phyloP scores from a whole-genome alignment of 2,888 invertebrate genomes.

The Therioaphis trifolii region DNA sequence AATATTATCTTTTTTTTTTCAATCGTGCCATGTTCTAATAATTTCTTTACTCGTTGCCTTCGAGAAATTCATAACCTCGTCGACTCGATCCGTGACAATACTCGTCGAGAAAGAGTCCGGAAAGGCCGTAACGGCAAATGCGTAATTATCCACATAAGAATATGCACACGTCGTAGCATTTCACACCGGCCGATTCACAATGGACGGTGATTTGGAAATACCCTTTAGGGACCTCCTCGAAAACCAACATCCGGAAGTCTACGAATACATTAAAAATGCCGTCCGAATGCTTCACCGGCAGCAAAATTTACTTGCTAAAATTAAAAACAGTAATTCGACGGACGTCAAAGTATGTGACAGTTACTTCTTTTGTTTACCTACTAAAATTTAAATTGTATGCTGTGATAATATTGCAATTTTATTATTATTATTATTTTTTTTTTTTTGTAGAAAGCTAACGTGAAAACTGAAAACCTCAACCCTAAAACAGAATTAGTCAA shows the following conservation, averaged over 20 bases:
- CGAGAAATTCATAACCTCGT: no score
- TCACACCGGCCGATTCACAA: neutral
- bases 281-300: constrained; percentile 49
- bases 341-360: constrained; percentile 7
- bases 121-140: no score
- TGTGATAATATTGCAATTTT: no score
- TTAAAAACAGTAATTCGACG: neutral
- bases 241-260: constrained; percentile 38
- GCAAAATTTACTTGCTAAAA: constrained; percentile 35
- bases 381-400: no score
- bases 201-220: constrained; percentile 39
- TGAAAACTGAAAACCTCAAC: neutral
- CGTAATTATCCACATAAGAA: no score
- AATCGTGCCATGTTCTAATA: no score
- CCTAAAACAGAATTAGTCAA: neutral
- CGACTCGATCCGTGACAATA: no score
- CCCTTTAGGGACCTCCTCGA: constrained; percentile 49
- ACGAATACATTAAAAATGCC: constrained; percentile 38
- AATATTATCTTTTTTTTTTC: no score
- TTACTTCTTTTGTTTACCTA: no score
- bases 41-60: no score
- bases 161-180: no score
- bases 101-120: no score
- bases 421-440: neutral
- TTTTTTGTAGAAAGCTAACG: constrained; percentile 9